These are phyloP conservation scores for Agapornis roseicollis DNA, from an alignment of 2,113 vertebrate genomes.

Conservation along the genomic window DNA sequence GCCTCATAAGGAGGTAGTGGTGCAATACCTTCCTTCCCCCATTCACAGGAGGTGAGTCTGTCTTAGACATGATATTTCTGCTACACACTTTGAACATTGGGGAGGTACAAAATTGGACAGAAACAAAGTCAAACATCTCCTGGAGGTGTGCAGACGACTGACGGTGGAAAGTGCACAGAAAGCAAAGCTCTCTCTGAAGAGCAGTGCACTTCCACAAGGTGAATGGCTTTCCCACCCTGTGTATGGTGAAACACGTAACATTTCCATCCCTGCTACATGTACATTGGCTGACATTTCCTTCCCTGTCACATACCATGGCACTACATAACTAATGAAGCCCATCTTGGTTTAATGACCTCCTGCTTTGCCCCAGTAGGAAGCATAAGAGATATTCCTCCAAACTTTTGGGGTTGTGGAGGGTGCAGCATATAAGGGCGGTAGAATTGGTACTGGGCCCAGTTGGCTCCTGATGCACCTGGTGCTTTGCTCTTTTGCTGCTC, in stretches of 20 bases:
- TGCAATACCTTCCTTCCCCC: not conserved
- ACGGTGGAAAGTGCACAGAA: not conserved
- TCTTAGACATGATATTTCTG: not conserved
- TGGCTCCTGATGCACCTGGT: not conserved
- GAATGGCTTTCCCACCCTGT: not conserved
- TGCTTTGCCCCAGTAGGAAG: not conserved
- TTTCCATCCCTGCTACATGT: not conserved
- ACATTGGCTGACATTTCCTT: not conserved
- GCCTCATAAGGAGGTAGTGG: not conserved
- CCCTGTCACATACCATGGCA: not conserved
- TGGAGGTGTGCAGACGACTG: not conserved
- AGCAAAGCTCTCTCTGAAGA: not conserved
- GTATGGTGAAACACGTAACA: not conserved
- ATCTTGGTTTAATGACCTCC: not conserved
- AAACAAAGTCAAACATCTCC: constrained; percentile 10
- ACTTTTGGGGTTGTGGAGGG: not conserved
- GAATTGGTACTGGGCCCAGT: not conserved
- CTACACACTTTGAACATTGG: not conserved
- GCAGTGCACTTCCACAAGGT: not conserved
- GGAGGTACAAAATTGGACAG: not conserved
- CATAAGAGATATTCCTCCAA: not conserved
- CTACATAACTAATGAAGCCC: not conserved
- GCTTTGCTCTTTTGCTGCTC: not conserved
- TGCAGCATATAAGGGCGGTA: not conserved
- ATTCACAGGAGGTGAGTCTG: not conserved